These are phyloP conservation scores for Phylloscopus whistleri DNA, from an alignment of 2,113 vertebrate species.

Conservation along the genomic window DNA sequence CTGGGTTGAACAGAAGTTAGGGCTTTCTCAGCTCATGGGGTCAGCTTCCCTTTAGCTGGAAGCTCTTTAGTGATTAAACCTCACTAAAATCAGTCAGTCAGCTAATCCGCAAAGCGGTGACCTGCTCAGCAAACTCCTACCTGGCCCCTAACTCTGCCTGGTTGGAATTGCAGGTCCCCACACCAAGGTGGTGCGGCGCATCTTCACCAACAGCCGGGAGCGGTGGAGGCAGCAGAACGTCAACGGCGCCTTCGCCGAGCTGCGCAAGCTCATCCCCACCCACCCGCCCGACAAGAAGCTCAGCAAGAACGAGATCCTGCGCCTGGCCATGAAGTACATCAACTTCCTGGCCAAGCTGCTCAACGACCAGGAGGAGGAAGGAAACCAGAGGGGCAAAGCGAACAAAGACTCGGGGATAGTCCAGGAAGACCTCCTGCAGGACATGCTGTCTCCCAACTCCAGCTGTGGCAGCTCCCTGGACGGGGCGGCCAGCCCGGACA, in stretches of 20 bases:
- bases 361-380: constrained; percentile 91
- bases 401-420: constrained; percentile 81
- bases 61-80: neutral
- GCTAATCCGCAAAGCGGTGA: neutral
- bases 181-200: constrained; percentile 90
- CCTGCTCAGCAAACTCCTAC: neutral
- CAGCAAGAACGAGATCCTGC: constrained; percentile 95
- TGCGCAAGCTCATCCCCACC: constrained; percentile 92
- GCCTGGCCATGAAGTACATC: constrained; percentile 97
- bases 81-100: neutral
- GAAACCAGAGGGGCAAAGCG: constrained; percentile 79
- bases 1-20: neutral
- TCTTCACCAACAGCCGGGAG: constrained; percentile 95
- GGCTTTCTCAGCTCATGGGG: neutral
- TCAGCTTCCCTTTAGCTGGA: neutral
- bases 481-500: constrained; percentile 89
- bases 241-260: constrained; percentile 91
- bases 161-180: constrained; percentile 79
- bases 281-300: constrained; percentile 94
- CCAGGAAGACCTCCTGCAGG: constrained; percentile 89
- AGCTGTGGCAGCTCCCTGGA: constrained; percentile 92
- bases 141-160: neutral
- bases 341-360: constrained; percentile 95
- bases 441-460: constrained; percentile 89
- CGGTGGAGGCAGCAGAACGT: constrained; percentile 96